Base-by-base conservation (phyloP, 35 echinoderm and acorn worm species). In the Ophiothrix spiculata region DNA sequence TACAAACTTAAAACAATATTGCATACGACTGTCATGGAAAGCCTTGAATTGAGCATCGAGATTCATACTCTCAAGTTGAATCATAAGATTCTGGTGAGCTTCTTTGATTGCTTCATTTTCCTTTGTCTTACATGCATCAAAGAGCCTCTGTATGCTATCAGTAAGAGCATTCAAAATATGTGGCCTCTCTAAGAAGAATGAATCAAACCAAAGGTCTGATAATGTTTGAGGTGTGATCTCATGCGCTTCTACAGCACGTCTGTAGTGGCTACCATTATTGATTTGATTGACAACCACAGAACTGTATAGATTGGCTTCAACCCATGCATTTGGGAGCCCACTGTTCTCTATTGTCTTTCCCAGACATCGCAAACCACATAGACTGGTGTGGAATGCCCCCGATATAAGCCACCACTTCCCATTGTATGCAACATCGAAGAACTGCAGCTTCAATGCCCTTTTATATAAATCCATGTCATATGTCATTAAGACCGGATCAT, bases 401-500 rank as follows among this genome's bases (percentile, higher is more conserved):
- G 83, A 64, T 21, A 33, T 25, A 16, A 85, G 37, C 31, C 32
- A 34, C 83, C 83, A 85, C 63, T 85, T 85, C 13, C 38, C 56
- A 13, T 75, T 85, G 69, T 85, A 85, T 36, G 34, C 13, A 37
- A 21, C 25, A 36, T 84, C 23, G 15, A 85, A 25, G 38, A 21
- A 85, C 69, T 85, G 40, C 60, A 74, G 35, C 56, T 85, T 85
- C n/a, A 85, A 28, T 37, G 38, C 83, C 38, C 63, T 69, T 21
- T 75, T 85, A 36, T 85, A 85, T 32, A 85, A 39, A 33, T 85
- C 60, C 83, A 85, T 85, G 37, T 85, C 60, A 36, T 37, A 85
- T 25, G 60, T 85, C 56, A 75, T 39, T 25, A 83, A 29, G 25
- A 85, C 31, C 28, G 34, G 56, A 64, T 36, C 35, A 29, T 39